Base-by-base conservation (phyloP, 2,888 invertebrate genomes). In the Beris chalybata region DNA sequence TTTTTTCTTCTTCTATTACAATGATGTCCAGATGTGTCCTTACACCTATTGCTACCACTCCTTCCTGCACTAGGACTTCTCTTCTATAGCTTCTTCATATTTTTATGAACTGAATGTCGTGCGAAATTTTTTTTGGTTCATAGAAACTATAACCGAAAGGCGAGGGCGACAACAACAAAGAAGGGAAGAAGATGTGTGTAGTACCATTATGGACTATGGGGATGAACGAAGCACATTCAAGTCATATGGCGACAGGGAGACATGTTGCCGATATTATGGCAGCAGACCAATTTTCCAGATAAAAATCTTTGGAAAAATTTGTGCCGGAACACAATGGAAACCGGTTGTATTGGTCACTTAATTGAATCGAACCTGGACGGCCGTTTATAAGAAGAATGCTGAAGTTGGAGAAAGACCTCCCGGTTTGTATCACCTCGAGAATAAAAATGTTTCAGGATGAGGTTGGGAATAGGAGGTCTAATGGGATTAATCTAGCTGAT, bases 101-200 rank as follows among this genome's bases (percentile, higher is more conserved):
- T 66, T 66, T 66, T 55, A 66, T 66, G 61, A 66, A 66, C 53
- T 66, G 61, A 61, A 66, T 45, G 50, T 57, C 55, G 55, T 66
- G 66, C 66, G 45, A 45, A 58, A 61, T 54, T 61, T 50, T 66
- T 61, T 66, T 55, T 66, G 55, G 61, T 61, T 55, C 50, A 12
- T 47, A 50, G 52, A 58, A 53, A 52, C 45, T 45, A 58, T 11
- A 58, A 45, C 47, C 7, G 38, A 38, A 38, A 7, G 38, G 38
- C 9, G 38, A 38, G 38, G 47, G 29, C 29, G 45, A 58, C 45
- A 44, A 15, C 11, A 58, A 43, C 12, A 32, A 43, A 4, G 22
- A 4, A n/a, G 15, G 15, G 13, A 43, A 6, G 15, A 54, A 15
- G 22, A 56, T 56, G 38, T 56, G 38, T 9, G n/a, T 43, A 52